A percentile compares a stretch with the other conserved stretches of the same genome.
phyloP scores from a whole-genome alignment of 1,140 invertebrate species.

The Phortica variegata region DNA sequence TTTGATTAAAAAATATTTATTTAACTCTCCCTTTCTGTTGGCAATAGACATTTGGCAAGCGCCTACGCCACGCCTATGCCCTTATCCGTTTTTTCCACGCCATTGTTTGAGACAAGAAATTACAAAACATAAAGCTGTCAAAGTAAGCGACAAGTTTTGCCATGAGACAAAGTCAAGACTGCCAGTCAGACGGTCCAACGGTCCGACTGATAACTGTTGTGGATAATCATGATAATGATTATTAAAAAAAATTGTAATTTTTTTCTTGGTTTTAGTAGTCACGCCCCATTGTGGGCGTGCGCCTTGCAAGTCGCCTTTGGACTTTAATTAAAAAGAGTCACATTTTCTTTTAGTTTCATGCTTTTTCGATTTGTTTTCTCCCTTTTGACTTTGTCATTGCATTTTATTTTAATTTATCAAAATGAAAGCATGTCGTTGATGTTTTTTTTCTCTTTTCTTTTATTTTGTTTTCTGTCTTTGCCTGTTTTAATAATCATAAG shows the following conservation, averaged over 20 bases:
- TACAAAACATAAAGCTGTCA: conserved; percentile 41
- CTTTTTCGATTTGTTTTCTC: conserved; percentile 19
- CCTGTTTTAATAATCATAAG: no score
- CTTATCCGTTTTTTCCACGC: conserved; percentile 19
- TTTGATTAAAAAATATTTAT: conserved; percentile 34
- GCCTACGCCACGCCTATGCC: conserved; percentile 17
- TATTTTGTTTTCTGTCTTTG: no score
- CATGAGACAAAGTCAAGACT: conserved; percentile 3
- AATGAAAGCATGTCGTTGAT: no score
- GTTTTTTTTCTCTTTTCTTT: no score
- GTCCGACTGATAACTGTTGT: conserved; percentile 1
- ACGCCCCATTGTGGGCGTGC: no score
- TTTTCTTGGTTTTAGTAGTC: conserved; percentile 33
- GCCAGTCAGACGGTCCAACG: conserved; percentile 2
- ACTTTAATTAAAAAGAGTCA: not conserved
- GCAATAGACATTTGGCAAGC: conserved; percentile 30
- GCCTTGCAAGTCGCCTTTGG: conserved; percentile 19
- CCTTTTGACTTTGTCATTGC: not conserved
- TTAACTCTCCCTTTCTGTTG: not conserved
- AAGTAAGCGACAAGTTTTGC: conserved; percentile 38
- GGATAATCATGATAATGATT: conserved; percentile 25
- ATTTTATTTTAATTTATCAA: no score
- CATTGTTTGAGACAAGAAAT: conserved; percentile 38
- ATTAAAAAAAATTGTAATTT: conserved; percentile 44
- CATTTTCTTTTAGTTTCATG: conserved; percentile 11